Evolutionary conservation across 1,140 invertebrate species (phyloP).

Genomic region (Chionoecetes opilio): DNA sequence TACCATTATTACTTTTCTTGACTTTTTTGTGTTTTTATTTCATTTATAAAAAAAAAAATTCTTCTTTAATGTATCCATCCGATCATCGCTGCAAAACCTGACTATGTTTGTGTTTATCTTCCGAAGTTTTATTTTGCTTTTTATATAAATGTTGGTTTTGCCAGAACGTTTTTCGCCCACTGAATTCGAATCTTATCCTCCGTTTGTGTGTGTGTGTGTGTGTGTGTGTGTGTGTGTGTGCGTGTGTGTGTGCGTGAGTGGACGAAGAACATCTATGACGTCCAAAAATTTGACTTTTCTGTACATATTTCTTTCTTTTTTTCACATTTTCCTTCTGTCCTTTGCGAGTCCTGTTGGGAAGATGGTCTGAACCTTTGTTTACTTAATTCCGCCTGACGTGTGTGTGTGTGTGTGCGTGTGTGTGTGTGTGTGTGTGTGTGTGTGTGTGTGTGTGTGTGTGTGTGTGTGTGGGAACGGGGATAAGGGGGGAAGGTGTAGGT

Average conservation of each 20-base stretch:
- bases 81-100: not conserved
- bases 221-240: constrained; percentile 25
- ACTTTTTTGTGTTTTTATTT: no score
- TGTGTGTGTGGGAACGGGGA: not conserved
- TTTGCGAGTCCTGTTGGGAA: no score
- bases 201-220: not conserved
- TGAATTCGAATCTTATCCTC: not conserved
- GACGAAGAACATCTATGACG: not conserved
- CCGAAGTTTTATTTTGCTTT: not conserved
- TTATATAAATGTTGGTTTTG: not conserved
- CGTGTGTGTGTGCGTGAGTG: constrained; percentile 24
- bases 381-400: not conserved
- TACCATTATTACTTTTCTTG: no score
- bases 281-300: no score
- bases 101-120: not conserved
- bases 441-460: constrained; percentile 25
- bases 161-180: not conserved
- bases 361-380: no score
- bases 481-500: no score
- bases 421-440: constrained; percentile 23
- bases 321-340: no score
- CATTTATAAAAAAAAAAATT: no score
- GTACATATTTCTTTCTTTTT: no score
- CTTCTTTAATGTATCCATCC: no score
- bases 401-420: not conserved